Conservation (phyloP, 2,888 invertebrate genomes). For the Gari tellinella region DNA sequence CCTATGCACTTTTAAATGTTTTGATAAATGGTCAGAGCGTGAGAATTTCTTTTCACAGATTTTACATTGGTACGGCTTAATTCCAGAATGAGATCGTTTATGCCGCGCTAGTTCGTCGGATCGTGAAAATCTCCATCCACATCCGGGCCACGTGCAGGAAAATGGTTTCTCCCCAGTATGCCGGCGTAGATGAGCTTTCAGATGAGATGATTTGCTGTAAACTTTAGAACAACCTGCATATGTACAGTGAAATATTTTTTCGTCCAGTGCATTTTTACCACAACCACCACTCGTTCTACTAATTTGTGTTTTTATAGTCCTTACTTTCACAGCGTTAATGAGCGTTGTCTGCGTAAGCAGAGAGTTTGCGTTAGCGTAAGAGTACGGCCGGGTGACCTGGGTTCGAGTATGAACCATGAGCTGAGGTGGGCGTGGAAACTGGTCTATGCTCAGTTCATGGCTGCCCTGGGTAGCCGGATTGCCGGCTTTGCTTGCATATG, state of each 20-base stretch:
- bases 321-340: constrained; percentile 65
- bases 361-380: constrained; percentile 61
- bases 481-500: constrained; percentile 67
- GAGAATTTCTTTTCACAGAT: constrained; percentile 96
- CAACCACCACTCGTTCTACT: constrained; percentile 40
- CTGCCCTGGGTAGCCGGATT: constrained; percentile 27
- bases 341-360: constrained; percentile 65
- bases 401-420: constrained; percentile 45
- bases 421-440: constrained; percentile 61
- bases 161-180: constrained; percentile 91
- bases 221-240: constrained; percentile 92
- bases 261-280: constrained; percentile 73
- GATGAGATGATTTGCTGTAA: constrained; percentile 98
- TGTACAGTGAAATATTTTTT: constrained; percentile 88
- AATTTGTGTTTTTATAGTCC: constrained; percentile 59
- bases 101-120: constrained; percentile 97
- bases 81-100: constrained; percentile 96
- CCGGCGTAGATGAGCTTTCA: constrained; percentile 97
- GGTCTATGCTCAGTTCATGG: constrained; percentile 65
- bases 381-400: constrained; percentile 44
- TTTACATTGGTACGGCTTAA: constrained; percentile 95
- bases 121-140: constrained; percentile 96
- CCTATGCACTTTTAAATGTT: constrained; percentile 90
- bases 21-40: constrained; percentile 96
- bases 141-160: constrained; percentile 88